These are phyloP conservation scores for Paraescarpia echinospica DNA, from an alignment of 1,140 invertebrate species.

Conservation along the genomic window DNA sequence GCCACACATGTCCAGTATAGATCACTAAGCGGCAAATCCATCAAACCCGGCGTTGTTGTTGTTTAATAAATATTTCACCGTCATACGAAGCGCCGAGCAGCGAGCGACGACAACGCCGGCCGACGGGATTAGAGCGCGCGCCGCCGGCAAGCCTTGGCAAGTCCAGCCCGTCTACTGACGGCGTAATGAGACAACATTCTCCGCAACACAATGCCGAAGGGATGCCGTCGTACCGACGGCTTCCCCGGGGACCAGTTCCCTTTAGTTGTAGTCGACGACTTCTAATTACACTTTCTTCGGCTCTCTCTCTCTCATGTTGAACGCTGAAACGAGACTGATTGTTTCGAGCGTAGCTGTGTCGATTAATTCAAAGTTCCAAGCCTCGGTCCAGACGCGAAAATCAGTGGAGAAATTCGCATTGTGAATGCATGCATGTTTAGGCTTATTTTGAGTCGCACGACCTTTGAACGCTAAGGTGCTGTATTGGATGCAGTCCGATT, in stretches of 20 bases:
- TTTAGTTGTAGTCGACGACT: neutral
- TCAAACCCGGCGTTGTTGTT: neutral
- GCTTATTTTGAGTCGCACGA: neutral
- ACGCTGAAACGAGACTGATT: slow-evolving; percentile 8
- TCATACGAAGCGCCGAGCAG: neutral
- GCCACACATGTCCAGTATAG: neutral
- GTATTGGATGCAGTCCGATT: neutral
- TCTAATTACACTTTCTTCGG: slow-evolving; percentile 16
- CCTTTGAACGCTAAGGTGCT: no score
- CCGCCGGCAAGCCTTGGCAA: slow-evolving; percentile 16
- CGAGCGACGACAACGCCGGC: slow-evolving; percentile 20
- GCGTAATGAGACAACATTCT: neutral
- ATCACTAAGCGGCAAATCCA: neutral
- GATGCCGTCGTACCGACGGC: neutral
- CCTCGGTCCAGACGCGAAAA: neutral
- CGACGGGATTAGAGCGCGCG: slow-evolving; percentile 29
- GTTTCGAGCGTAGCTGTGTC: neutral
- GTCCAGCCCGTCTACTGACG: no score
- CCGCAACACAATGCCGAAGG: neutral
- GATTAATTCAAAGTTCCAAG: neutral
- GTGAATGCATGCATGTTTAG: neutral
- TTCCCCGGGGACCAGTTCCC: neutral
- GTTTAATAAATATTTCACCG: slow-evolving; percentile 2
- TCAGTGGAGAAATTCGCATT: neutral
- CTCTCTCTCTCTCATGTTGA: slow-evolving; percentile 17